Conservation (phyloP, 1,140 invertebrate genomes). For the Euwallacea similis region DNA sequence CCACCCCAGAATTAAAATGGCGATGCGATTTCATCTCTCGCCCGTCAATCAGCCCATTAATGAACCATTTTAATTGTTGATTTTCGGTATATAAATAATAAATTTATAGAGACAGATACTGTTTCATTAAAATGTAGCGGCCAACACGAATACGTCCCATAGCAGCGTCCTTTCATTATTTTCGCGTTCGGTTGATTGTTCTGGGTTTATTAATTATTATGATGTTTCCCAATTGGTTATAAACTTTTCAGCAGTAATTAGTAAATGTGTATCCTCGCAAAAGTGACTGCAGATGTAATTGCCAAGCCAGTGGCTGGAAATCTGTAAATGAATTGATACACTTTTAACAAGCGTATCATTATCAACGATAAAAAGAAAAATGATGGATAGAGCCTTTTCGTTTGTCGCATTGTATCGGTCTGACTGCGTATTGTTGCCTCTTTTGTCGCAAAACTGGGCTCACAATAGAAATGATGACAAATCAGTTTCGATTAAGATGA, state of each 20-base stretch:
- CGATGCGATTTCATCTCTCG: constrained; percentile 29
- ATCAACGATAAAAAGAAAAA: constrained; percentile 26
- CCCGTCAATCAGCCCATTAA: constrained; percentile 35
- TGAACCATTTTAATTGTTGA: constrained; percentile 38
- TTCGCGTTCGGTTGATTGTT: no score
- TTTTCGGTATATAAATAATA: constrained; percentile 39
- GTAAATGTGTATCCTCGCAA: no score
- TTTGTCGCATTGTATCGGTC: constrained; percentile 21
- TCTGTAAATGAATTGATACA: constrained; percentile 38
- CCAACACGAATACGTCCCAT: constrained; percentile 13
- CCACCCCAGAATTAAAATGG: constrained; percentile 19
- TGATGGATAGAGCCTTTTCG: constrained; percentile 35
- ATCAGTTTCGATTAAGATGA: constrained; percentile 41
- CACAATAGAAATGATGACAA: constrained; percentile 39
- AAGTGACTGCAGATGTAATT: no score
- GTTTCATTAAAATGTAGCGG: constrained; percentile 29
- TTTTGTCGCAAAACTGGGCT: constrained; percentile 27
- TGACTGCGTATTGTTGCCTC: constrained; percentile 32
- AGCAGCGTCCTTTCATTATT: background rate
- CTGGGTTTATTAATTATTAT: no score
- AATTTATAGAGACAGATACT: constrained; percentile 30
- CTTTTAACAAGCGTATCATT: constrained; percentile 43
- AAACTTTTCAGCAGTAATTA: no score
- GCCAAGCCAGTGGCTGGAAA: no score
- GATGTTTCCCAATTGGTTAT: no score